Evolutionary conservation across 2,113 vertebrate species (phyloP), one percentile per base, ranked within the genome.

Genomic region (Leiothrix lutea): DNA sequence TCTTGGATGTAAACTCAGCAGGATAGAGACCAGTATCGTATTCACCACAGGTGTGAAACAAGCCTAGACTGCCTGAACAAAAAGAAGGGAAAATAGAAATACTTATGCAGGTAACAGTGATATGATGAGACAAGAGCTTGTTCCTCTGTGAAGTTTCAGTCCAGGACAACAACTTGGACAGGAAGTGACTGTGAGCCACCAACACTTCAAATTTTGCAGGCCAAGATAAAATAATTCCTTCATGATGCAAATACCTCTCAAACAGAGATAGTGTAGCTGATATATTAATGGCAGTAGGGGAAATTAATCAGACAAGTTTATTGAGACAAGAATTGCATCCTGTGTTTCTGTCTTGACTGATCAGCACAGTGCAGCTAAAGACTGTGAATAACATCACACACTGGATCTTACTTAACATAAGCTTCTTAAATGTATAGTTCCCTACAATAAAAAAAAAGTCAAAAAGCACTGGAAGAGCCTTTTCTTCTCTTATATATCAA

Each of bases 171-270:
- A 61, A 54, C 58, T 80, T 82, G 87, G 66, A 71, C 47, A 53
- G 33, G 18, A 36, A 69, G 12, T 33, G 20, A 44, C 48, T 85
- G 53, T 38, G 47, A 96, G 50, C 66, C 54, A 75, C 56, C 40
- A 53, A 12, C 48, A 51, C 62, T 80, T 70, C 74, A 82, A 90
- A 95, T 61, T 80, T 54, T 53, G 57, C 31, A 38, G 65, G 17
- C 20, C 1, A 5, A 82, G 88, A 85, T 61, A 90, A 86, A 90
- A 72, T 66, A 66, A 88, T 74, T 88, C 56, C 56, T 92, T 90
- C 90, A 51, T 80, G 35, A 90, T 96, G 90, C 44, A 96, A 95
- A 94, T 80, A 16, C 33, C 62, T 80, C 62, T 89, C 10, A 5
- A 80, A 38, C 6, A 54, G 70, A 75, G 74, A 91, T 50, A 90